Conservation (phyloP, 2,888 invertebrate species). For the Epirrhoe alternata region DNA sequence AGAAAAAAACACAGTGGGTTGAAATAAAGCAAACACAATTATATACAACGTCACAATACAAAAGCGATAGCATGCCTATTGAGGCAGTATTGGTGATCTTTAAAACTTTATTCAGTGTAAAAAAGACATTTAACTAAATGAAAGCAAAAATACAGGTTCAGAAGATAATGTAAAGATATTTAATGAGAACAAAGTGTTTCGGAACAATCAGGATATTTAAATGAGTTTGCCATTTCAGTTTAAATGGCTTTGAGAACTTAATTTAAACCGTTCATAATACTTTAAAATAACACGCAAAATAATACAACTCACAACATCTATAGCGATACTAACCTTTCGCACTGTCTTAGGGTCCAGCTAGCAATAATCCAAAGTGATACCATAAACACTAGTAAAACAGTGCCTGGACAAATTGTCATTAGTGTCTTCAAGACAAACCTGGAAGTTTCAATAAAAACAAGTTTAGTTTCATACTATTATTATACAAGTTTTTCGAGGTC, state of each 20-base stretch:
- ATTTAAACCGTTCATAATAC: slow-evolving; percentile 9
- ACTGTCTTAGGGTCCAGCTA: slow-evolving; percentile 99
- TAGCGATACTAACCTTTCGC: slow-evolving; percentile 94
- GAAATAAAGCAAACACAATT: slow-evolving; percentile 67
- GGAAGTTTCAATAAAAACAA: slow-evolving; percentile 50
- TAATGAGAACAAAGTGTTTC: slow-evolving; percentile 27
- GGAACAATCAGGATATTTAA: slow-evolving; percentile 20
- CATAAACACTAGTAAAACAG: slow-evolving; percentile 99
- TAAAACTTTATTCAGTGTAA: slow-evolving; percentile 53
- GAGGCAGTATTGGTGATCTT: slow-evolving; percentile 69
- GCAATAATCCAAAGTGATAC: slow-evolving; percentile 99
- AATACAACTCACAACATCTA: slow-evolving; percentile 51
- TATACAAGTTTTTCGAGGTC: too few relatives aligned
- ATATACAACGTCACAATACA: slow-evolving; percentile 79
- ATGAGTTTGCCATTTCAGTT: slow-evolving; percentile 29
- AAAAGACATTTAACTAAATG: slow-evolving; percentile 62
- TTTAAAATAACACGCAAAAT: slow-evolving; percentile 48
- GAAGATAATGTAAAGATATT: slow-evolving; percentile 30
- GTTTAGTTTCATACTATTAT: neutral
- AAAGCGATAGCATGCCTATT: slow-evolving; percentile 80
- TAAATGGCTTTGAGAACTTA: slow-evolving; percentile 9
- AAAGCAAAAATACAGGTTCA: slow-evolving; percentile 65
- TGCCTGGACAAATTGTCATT: slow-evolving; percentile 99
- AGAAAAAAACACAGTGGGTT: slow-evolving; percentile 73
- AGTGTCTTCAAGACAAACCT: slow-evolving; percentile 98